These are phyloP conservation scores for Lithophane leautieri DNA, from an alignment of 2,888 invertebrate genomes.

Conservation along the genomic window DNA sequence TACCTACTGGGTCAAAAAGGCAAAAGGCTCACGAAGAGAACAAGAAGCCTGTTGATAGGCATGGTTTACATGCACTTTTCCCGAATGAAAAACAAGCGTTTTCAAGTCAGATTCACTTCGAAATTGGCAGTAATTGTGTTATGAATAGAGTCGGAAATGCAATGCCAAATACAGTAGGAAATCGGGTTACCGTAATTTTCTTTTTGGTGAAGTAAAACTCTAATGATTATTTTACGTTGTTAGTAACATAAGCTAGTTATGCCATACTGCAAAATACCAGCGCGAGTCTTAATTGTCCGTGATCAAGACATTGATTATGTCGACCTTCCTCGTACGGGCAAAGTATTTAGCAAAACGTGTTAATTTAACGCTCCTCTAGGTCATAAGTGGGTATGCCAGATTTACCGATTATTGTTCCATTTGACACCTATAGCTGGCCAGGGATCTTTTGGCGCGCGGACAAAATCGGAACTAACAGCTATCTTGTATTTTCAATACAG, in stretches of 20 bases:
- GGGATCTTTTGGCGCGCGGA: not conserved
- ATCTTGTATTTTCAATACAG: not conserved
- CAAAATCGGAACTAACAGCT: not conserved
- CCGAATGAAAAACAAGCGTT: too few species aligned
- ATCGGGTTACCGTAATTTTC: too few species aligned
- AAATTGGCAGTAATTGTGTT: too few species aligned
- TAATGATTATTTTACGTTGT: not conserved
- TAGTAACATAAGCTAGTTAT: constrained; percentile 5
- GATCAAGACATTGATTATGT: constrained; percentile 37
- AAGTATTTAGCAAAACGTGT: constrained; percentile 20
- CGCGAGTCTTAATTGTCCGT: constrained; percentile 17
- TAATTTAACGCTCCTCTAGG: constrained; percentile 19
- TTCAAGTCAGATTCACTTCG: too few species aligned
- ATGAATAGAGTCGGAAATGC: too few species aligned
- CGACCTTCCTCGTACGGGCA: constrained; percentile 13
- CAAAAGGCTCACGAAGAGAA: not conserved
- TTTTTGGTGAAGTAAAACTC: not conserved
- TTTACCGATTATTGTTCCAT: not conserved
- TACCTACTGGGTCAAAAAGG: not conserved
- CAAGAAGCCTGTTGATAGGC: not conserved
- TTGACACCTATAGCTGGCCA: not conserved
- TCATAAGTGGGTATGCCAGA: constrained; percentile 12
- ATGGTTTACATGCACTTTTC: not conserved
- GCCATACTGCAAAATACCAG: not conserved
- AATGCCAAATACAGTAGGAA: too few species aligned